A percentile compares a stretch with the other conserved stretches of the same genome.
phyloP scores from a whole-genome alignment of 2,113 vertebrate species.

The Fregata magnificens region DNA sequence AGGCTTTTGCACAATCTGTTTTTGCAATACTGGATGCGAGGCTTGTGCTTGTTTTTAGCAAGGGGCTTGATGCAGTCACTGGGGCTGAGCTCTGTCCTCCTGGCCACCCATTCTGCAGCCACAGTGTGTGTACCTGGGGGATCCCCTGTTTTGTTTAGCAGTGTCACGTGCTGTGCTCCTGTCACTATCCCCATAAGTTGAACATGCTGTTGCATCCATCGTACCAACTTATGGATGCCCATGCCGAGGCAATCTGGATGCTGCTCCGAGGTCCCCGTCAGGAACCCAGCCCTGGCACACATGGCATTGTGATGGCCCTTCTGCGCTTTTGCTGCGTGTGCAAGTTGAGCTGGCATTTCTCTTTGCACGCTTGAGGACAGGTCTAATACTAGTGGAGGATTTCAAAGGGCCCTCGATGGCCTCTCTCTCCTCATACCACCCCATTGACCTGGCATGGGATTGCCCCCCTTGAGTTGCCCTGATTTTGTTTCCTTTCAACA shows the following conservation, averaged over 20 bases:
- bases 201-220: background rate
- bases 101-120: background rate
- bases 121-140: background rate
- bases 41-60: background rate
- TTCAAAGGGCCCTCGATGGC: background rate
- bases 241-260: rapidly evolving
- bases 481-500: background rate
- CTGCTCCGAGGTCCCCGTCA: background rate
- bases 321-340: rapidly evolving
- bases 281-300: background rate
- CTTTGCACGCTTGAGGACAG: background rate
- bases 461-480: background rate
- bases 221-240: background rate
- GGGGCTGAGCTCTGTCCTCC: background rate
- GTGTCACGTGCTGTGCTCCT: rapidly evolving
- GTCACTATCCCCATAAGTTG: background rate
- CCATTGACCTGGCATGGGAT: background rate
- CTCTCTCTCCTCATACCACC: background rate
- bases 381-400: background rate
- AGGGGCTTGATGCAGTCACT: rapidly evolving
- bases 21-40: background rate
- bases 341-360: background rate
- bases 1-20: background rate
- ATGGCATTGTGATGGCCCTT: background rate
- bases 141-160: background rate